These are phyloP conservation scores for Mola mola DNA, from an alignment of 2,113 vertebrate species.

Conservation along the genomic window DNA sequence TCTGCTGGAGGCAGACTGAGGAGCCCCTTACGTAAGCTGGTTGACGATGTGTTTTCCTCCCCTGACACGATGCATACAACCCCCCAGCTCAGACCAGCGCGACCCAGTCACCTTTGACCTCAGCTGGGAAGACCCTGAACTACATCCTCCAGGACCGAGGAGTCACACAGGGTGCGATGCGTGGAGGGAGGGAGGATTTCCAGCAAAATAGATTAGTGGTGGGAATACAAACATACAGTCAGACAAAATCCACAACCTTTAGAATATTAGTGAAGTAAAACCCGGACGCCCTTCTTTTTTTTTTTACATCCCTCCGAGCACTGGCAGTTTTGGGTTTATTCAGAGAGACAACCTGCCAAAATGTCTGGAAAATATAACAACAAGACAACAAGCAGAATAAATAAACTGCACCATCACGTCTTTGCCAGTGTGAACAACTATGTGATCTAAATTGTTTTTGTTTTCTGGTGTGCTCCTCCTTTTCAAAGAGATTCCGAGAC, in stretches of 20 bases:
- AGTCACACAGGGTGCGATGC: slow-evolving; percentile 24
- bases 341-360: not conserved
- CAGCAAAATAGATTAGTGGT: slow-evolving; percentile 54
- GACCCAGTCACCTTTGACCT: slow-evolving; percentile 70
- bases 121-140: slow-evolving; percentile 17
- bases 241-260: slow-evolving; percentile 49
- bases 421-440: not conserved
- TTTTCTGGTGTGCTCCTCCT: not conserved
- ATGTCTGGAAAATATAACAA: slow-evolving; percentile 7
- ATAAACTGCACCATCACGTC: not conserved
- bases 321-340: slow-evolving; percentile 28
- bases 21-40: slow-evolving; percentile 11
- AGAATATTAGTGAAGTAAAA: slow-evolving; percentile 44
- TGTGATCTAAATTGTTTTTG: slow-evolving; percentile 4
- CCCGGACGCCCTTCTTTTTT: slow-evolving; percentile 24
- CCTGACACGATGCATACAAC: slow-evolving; percentile 2
- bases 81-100: slow-evolving; percentile 33
- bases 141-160: slow-evolving; percentile 37
- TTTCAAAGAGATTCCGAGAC: slow-evolving; percentile 6
- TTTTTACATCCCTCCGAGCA: slow-evolving; percentile 19
- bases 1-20: slow-evolving; percentile 5
- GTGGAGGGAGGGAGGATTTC: slow-evolving; percentile 30
- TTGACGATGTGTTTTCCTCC: slow-evolving; percentile 1
- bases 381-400: not conserved
- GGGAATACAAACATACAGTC: slow-evolving; percentile 53